Evolutionary conservation across 1,140 invertebrate genomes (phyloP).

Genomic region (Drosophila trapezifrons): DNA sequence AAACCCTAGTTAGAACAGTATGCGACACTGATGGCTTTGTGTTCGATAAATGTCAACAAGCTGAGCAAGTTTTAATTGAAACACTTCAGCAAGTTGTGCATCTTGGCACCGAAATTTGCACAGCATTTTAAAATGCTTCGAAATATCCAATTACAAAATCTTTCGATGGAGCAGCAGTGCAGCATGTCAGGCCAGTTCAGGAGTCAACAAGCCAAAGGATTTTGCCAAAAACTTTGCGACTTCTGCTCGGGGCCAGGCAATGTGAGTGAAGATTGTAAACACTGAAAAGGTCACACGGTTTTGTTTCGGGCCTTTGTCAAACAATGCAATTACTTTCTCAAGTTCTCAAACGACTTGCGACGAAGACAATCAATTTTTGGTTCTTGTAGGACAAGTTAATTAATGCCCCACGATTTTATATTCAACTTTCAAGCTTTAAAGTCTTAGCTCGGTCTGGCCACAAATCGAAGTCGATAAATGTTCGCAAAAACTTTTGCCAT

Average conservation of each 20-base stretch:
- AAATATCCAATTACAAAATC: conserved; percentile 52
- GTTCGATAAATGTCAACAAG: conserved; percentile 80
- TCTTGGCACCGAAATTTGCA: conserved; percentile 55
- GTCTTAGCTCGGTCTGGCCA: background rate
- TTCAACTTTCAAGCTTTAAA: conserved; percentile 8
- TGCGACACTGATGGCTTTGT: conserved; percentile 52
- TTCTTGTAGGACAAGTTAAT: conserved; percentile 58
- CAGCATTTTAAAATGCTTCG: conserved; percentile 46
- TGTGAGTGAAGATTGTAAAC: conserved; percentile 55
- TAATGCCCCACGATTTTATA: conserved; percentile 19
- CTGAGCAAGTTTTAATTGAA: conserved; percentile 79
- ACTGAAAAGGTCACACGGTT: conserved; percentile 68
- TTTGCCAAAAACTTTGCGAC: conserved; percentile 54
- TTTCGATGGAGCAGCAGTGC: conserved; percentile 53
- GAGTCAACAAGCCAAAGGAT: conserved; percentile 64
- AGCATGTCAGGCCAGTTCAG: conserved; percentile 57
- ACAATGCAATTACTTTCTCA: conserved; percentile 70
- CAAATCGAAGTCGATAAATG: conserved; percentile 28
- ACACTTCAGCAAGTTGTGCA: conserved; percentile 59
- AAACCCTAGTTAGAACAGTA: conserved; percentile 27
- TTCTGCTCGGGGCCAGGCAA: conserved; percentile 16
- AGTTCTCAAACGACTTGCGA: conserved; percentile 43
- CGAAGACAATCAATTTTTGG: conserved; percentile 53
- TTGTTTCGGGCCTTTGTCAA: conserved; percentile 55
- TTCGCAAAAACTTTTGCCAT: conserved; percentile 29